Evolutionary conservation across 2,888 invertebrate species (phyloP).

Genomic region (Melinaea marsaeus): DNA sequence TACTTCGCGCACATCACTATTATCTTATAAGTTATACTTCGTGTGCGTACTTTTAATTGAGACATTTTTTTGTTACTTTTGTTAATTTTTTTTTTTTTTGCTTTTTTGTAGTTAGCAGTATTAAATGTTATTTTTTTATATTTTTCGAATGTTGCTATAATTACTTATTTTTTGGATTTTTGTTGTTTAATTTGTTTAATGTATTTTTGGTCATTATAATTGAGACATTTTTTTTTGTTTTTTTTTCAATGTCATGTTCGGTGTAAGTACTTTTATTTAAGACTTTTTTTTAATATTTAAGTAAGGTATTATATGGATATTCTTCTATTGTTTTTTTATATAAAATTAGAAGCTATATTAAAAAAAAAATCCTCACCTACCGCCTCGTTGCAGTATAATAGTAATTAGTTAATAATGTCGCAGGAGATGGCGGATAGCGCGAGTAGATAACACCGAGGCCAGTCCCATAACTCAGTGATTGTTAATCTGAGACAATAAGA

Average conservation of each 20-base stretch:
- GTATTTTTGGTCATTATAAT: too few species aligned
- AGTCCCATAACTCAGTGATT: slow-evolving; percentile 17
- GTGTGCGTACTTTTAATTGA: background rate
- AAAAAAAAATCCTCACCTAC: background rate
- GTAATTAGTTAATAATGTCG: background rate
- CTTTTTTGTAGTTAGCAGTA: background rate
- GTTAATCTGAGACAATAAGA: background rate
- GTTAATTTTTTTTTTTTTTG: background rate
- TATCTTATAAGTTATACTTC: background rate
- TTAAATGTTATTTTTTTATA: background rate
- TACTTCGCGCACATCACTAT: slow-evolving; percentile 3
- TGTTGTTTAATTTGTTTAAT: too few species aligned
- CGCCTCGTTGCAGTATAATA: background rate
- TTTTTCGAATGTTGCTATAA: too few species aligned
- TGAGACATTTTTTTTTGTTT: too few species aligned
- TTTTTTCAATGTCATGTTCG: too few species aligned
- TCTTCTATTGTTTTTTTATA: background rate
- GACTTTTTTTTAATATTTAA: too few species aligned
- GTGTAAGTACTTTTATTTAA: too few species aligned
- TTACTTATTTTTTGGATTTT: too few species aligned
- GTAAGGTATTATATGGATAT: too few species aligned
- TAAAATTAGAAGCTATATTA: background rate
- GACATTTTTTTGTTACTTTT: background rate
- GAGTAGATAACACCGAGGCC: slow-evolving; percentile 11
- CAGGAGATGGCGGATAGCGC: slow-evolving; percentile 7